Evolutionary conservation across 2,888 invertebrate species (phyloP).

Genomic region (Agrotis ipsilon): DNA sequence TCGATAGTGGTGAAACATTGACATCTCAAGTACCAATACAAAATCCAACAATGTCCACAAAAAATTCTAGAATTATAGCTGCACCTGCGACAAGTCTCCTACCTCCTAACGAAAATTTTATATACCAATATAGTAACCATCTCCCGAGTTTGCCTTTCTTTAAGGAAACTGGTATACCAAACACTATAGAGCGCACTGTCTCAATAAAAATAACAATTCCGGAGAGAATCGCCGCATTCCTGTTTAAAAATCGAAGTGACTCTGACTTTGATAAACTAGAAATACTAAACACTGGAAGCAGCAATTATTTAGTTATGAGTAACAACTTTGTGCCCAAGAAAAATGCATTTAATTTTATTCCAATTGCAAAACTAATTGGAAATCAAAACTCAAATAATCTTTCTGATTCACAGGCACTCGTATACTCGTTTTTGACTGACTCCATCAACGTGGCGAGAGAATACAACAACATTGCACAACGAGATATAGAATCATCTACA

Average conservation of each 20-base stretch:
- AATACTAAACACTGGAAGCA: conserved; percentile 86
- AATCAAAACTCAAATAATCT: conserved; percentile 80
- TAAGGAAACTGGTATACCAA: conserved; percentile 79
- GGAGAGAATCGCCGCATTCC: conserved; percentile 83
- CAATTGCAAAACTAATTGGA: conserved; percentile 81
- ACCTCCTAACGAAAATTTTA: conserved; percentile 77
- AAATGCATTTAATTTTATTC: conserved; percentile 74
- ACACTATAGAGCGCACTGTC: conserved; percentile 87
- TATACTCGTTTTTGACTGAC: conserved; percentile 86
- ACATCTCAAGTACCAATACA: conserved; percentile 73
- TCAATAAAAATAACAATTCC: conserved; percentile 88
- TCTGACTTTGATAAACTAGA: conserved; percentile 82
- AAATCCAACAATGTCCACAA: conserved; percentile 67
- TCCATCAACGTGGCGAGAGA: conserved; percentile 86
- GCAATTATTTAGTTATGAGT: conserved; percentile 84
- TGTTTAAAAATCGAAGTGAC: conserved; percentile 80
- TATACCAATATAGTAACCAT: conserved; percentile 74
- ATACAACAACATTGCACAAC: conserved; percentile 82
- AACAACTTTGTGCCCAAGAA: conserved; percentile 75
- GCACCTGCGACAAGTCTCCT: conserved; percentile 78
- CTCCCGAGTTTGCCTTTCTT: conserved; percentile 81
- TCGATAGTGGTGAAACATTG: conserved; percentile 79
- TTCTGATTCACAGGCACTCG: conserved; percentile 89
- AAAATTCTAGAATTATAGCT: conserved; percentile 75
- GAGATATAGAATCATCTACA: conserved; percentile 73